Conservation (phyloP, 2,113 vertebrate species). For the Thamnophis sirtalis region DNA sequence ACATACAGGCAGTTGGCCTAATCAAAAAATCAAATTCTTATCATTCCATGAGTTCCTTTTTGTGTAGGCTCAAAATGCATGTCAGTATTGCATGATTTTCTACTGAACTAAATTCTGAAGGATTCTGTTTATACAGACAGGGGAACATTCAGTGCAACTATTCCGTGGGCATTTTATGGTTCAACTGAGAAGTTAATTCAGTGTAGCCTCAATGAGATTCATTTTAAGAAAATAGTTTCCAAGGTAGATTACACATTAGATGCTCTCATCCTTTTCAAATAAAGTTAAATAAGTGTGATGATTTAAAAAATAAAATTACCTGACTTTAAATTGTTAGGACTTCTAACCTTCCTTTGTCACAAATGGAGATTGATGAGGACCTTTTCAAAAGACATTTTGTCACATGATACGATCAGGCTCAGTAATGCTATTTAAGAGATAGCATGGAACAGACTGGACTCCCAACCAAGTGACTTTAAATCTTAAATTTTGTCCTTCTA, state of each 20-base stretch:
- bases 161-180: neutral
- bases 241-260: neutral
- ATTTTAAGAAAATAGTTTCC: neutral
- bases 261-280: neutral
- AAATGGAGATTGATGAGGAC: neutral
- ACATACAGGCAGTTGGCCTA: neutral
- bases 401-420: slow-evolving; percentile 36
- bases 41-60: neutral
- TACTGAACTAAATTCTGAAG: neutral
- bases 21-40: neutral
- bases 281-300: neutral
- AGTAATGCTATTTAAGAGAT: neutral
- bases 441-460: slow-evolving; percentile 46
- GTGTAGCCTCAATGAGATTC: neutral
- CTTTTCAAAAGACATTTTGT: slow-evolving; percentile 21
- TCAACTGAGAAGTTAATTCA: neutral
- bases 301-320: neutral
- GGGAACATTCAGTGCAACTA: neutral
- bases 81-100: neutral
- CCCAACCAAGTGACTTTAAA: slow-evolving; percentile 32
- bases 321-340: neutral
- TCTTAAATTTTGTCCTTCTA: neutral
- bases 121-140: neutral
- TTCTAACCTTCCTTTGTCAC: neutral
- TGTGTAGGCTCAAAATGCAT: neutral